Conservation (phyloP, 1,140 invertebrate species). For the Teleogryllus occipitalis region DNA sequence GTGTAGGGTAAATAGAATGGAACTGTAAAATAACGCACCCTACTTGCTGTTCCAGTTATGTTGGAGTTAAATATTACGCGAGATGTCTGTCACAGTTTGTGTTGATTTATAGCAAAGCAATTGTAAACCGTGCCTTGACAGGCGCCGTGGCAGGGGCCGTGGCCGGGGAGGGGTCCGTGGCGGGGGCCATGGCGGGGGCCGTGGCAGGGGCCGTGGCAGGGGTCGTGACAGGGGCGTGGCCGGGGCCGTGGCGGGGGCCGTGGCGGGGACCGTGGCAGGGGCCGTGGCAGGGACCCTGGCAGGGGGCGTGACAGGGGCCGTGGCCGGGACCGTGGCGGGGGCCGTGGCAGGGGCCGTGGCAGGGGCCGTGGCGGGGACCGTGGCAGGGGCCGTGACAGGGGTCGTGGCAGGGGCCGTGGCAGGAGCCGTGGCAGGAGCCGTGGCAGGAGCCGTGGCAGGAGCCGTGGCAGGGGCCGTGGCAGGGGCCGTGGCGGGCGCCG, state of each 20-base stretch:
- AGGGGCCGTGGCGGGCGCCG: background rate
- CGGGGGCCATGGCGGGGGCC: background rate
- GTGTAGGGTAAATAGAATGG: too few relatives aligned
- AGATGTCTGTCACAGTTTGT: too few relatives aligned
- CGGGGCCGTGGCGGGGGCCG: background rate
- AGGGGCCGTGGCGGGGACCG: background rate
- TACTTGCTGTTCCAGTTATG: too few relatives aligned
- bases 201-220: background rate
- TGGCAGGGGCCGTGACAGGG: background rate
- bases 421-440: background rate
- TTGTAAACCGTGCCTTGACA: too few relatives aligned
- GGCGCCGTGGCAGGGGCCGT: too few relatives aligned
- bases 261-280: background rate
- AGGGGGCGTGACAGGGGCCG: background rate
- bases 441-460: background rate
- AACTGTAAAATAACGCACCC: too few relatives aligned
- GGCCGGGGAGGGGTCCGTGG: background rate
- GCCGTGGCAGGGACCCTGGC: background rate
- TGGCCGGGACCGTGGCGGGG: background rate
- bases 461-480: background rate
- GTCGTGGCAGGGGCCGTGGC: background rate
- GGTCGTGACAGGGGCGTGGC: background rate
- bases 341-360: background rate
- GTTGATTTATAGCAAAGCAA: too few relatives aligned
- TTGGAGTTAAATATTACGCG: too few relatives aligned